Conservation (phyloP, 2,888 invertebrate species). For the Himalopsyche anomala region DNA sequence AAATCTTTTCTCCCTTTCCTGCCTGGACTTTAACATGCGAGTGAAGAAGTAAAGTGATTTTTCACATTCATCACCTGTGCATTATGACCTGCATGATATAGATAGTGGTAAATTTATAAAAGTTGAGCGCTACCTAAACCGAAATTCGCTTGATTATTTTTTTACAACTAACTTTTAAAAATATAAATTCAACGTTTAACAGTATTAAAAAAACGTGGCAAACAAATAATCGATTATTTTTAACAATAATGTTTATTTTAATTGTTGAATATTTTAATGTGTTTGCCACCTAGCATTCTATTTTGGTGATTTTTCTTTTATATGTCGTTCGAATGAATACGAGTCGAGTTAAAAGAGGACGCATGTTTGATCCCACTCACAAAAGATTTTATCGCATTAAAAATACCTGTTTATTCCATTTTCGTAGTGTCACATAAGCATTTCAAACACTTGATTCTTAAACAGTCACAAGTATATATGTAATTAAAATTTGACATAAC, state of each 20-base stretch:
- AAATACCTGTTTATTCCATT: conserved; percentile 61
- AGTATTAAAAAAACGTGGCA: too few species aligned
- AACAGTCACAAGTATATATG: background rate
- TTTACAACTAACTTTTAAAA: too few species aligned
- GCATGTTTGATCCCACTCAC: conserved; percentile 58
- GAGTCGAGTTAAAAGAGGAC: conserved; percentile 56
- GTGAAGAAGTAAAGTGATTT: conserved; percentile 17
- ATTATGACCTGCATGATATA: conserved; percentile 13
- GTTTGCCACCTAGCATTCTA: background rate
- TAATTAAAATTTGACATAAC: too few species aligned
- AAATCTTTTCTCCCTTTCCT: conserved; percentile 28
- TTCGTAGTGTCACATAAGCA: conserved; percentile 51
- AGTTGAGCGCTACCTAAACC: background rate
- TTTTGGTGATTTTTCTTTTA: conserved; percentile 13
- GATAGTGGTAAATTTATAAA: background rate
- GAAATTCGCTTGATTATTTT: too few species aligned
- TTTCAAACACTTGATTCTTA: conserved; percentile 19
- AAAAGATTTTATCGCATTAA: conserved; percentile 59
- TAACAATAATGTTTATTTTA: too few species aligned
- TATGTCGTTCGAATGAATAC: conserved; percentile 51
- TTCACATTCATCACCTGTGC: conserved; percentile 42
- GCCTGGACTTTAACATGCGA: background rate
- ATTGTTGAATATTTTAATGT: too few species aligned
- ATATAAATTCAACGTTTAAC: too few species aligned
- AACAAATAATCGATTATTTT: too few species aligned